A percentile compares a stretch with the other conserved stretches of the same genome.
Conservation (phyloP, 2,113 vertebrate species). For the Semnornis frantzii region DNA sequence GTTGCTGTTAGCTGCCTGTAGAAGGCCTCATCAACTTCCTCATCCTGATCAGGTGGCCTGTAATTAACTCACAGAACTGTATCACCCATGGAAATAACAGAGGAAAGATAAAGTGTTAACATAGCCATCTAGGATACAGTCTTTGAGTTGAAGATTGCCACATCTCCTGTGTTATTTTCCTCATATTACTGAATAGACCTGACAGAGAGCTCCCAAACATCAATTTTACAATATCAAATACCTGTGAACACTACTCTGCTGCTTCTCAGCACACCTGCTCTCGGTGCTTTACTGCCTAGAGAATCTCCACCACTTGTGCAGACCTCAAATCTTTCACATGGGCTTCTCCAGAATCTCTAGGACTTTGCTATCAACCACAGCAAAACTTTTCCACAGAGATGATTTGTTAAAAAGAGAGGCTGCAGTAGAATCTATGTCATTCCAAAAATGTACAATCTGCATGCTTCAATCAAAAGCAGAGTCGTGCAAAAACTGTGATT, state of each 20-base stretch:
- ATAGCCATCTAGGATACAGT: not conserved
- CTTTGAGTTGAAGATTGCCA: not conserved
- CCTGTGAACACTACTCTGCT: not conserved
- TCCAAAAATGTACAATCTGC: not conserved
- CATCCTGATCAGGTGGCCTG: no score
- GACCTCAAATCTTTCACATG: accelerated
- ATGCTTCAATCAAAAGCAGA: not conserved
- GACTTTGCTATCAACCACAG: not conserved
- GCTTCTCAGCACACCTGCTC: not conserved
- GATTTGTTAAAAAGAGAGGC: not conserved
- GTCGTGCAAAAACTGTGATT: accelerated
- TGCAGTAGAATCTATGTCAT: accelerated
- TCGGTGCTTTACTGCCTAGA: not conserved
- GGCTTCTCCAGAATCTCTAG: not conserved
- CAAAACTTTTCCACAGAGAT: not conserved
- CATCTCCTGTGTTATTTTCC: not conserved
- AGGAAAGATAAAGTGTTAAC: not conserved
- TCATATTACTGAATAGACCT: not conserved
- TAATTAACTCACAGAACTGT: no score
- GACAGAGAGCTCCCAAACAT: not conserved
- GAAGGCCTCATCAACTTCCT: no score
- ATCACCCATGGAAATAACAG: no score
- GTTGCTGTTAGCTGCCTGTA: no score
- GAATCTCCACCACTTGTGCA: not conserved
- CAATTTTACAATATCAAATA: accelerated